phyloP scores from a whole-genome alignment of 2,888 invertebrate genomes.

The Tortrix viridana region DNA sequence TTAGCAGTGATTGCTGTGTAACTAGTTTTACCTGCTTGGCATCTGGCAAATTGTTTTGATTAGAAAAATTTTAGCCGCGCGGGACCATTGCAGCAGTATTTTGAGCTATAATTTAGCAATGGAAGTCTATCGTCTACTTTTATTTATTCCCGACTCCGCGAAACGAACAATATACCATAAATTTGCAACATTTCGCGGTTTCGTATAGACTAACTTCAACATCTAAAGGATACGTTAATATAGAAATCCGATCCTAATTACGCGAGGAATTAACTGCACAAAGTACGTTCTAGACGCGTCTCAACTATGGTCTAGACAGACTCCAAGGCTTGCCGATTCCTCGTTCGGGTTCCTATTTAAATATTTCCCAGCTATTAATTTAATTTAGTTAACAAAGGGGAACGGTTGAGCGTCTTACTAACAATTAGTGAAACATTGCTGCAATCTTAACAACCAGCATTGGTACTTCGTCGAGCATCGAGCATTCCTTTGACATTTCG shows the following conservation, averaged over 20 bases:
- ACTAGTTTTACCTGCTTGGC: too few relatives aligned
- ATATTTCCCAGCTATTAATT: constrained; percentile 80
- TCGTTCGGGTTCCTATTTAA: constrained; percentile 57
- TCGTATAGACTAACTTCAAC: not conserved
- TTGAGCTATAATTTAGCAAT: too few relatives aligned
- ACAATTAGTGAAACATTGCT: constrained; percentile 74
- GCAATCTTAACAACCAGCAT: constrained; percentile 56
- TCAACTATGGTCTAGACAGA: constrained; percentile 41
- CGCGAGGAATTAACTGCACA: constrained; percentile 33
- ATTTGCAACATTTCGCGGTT: not conserved
- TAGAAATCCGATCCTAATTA: constrained; percentile 36
- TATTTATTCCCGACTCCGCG: too few relatives aligned
- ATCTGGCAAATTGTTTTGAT: too few relatives aligned
- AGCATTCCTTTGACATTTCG: constrained; percentile 36
- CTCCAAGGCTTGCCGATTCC: constrained; percentile 39
- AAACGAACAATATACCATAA: too few relatives aligned
- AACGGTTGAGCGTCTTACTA: constrained; percentile 62
- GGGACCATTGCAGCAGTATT: too few relatives aligned
- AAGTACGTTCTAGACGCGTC: constrained; percentile 30
- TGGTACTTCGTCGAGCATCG: constrained; percentile 38
- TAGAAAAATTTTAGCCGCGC: too few relatives aligned
- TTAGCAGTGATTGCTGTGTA: too few relatives aligned
- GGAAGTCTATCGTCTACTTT: too few relatives aligned
- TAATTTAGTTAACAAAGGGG: constrained; percentile 76
- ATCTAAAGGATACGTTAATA: constrained; percentile 30